Base-by-base conservation (phyloP, 2,113 vertebrate species). In the Solenodon paradoxus region DNA sequence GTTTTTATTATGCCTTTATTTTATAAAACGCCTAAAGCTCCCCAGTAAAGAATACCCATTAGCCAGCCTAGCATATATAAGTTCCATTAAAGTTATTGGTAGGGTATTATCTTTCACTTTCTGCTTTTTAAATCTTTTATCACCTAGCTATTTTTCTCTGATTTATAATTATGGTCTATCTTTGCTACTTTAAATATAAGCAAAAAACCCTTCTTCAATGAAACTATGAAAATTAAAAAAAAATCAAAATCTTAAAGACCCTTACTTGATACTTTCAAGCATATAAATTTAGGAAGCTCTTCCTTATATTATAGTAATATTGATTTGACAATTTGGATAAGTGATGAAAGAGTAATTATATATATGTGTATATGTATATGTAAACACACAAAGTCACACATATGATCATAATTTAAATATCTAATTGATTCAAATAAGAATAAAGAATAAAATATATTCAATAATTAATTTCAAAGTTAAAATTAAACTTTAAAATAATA, bases 1-100 rank as follows among this genome's bases (percentile, higher is more conserved):
- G 3, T 32, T 95, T 92, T 94, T 93, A 49, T 49, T 69, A 89
- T 63, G 35, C 10, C 57, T 68, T 64, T 89, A 53, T 63, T 96
- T 94, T 19, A 53, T 15, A 5, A 83, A 78, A 38, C 83, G 16
- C 47, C 30, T 2, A 92, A 71, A 92, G 40, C 2, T 82, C 15
- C 57, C 35, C 19, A 16, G 51, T 53, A 59, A 95, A 84, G 45
- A 35, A 2, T 30, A 32, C 38, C 24, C 32, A 72, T 4, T 32
- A 0, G 0, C 88, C 90, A 69, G 53, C 51, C n/a, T 87, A 20
- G 10, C 15, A 45, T 11, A 57, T 11, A 24, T 24, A 24, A 68
- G 22, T 57, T 53, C 20, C 0, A 61, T 32, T 72, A 71, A 61
- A 42, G 9, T 35, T 32, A 40, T 28, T 16, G n/a, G 16, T 35